Conservation (phyloP, 2,113 vertebrate genomes). For the Phalacrocorax brasilianus region DNA sequence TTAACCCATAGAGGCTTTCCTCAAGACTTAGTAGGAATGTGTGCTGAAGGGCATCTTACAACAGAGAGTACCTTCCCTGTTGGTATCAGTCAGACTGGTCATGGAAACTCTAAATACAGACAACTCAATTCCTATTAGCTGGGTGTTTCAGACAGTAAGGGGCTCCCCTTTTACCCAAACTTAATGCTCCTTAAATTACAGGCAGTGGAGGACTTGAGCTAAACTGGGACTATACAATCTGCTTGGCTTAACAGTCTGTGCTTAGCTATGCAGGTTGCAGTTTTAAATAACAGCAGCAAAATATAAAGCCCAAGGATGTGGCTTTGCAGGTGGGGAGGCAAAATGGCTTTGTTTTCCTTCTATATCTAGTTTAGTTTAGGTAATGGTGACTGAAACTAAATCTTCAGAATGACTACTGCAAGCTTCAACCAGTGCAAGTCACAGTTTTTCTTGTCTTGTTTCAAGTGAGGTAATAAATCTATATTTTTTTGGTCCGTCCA, state of each 20-base stretch:
- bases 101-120: neutral
- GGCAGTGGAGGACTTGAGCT: neutral
- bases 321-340: neutral
- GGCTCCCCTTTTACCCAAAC: neutral
- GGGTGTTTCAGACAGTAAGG: neutral
- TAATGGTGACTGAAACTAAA: neutral
- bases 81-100: neutral
- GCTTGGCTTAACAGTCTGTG: neutral
- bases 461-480: neutral
- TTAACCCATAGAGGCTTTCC: neutral
- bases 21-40: neutral
- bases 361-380: neutral
- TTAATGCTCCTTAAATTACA: neutral
- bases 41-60: neutral
- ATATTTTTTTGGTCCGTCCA: neutral
- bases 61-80: neutral
- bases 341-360: neutral
- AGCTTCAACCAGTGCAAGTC: neutral
- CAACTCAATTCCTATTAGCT: neutral
- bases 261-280: neutral
- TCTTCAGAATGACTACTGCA: neutral
- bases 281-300: neutral
- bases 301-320: neutral
- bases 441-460: neutral
- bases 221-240: neutral